A percentile compares a stretch with the other conserved stretches of the same genome.
phyloP scores from a whole-genome alignment of 2,797 vertebrate genomes.

The Sciurus vulgaris region DNA sequence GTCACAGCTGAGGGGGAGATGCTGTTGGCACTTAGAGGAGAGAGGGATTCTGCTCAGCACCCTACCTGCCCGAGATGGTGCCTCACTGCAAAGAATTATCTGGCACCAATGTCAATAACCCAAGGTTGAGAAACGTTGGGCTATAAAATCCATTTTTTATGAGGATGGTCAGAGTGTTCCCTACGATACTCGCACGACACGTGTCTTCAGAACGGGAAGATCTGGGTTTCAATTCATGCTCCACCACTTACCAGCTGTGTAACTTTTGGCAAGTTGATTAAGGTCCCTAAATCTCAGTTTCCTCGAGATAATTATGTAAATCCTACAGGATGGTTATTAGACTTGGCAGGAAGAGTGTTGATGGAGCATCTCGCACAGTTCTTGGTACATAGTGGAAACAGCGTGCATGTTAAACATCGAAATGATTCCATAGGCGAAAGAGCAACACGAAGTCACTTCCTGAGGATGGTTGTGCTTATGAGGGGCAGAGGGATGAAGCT shows the following conservation, averaged over 20 bases:
- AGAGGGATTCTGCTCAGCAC: background rate
- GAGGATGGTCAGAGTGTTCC: background rate
- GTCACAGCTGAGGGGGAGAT: fast-evolving
- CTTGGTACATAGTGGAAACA: background rate
- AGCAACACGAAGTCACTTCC: fast-evolving
- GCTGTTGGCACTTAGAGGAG: fast-evolving
- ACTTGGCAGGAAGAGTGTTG: background rate
- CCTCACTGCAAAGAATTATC: background rate
- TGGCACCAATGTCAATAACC: background rate
- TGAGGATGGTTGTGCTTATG: background rate
- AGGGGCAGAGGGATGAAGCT: background rate
- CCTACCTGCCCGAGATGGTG: background rate
- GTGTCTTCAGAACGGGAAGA: background rate
- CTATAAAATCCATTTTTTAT: background rate
- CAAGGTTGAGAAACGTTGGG: background rate
- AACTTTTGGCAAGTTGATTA: conserved; percentile 36
- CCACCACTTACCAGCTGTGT: background rate
- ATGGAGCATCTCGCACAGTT: background rate
- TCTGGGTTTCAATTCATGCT: background rate
- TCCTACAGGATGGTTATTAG: background rate
- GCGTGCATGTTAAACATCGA: background rate
- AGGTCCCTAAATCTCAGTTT: background rate
- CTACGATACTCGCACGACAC: fast-evolving
- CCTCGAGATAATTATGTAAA: conserved; percentile 33
- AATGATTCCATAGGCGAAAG: background rate